These are phyloP conservation scores for Agonum fuliginosum DNA, from an alignment of 2,888 invertebrate species.

Conservation along the genomic window DNA sequence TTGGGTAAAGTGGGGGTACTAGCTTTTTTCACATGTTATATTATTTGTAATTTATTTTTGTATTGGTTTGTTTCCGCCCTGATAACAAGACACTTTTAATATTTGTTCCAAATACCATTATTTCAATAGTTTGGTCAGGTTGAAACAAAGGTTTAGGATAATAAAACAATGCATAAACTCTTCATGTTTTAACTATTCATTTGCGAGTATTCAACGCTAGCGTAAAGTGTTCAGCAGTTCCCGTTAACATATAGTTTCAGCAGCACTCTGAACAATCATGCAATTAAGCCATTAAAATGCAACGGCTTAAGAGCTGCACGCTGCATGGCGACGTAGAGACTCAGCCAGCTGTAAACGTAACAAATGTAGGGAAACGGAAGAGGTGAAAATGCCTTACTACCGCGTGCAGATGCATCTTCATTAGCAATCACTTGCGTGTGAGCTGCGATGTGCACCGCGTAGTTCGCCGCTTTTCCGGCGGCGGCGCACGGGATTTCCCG, in stretches of 20 bases:
- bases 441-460: slow-evolving; percentile 24
- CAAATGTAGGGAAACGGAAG: slow-evolving; percentile 14
- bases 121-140: too few species aligned
- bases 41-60: too few species aligned
- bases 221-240: background rate
- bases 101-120: too few species aligned
- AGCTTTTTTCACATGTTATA: too few species aligned
- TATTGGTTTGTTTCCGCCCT: too few species aligned
- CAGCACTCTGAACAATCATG: slow-evolving; percentile 9
- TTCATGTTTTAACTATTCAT: background rate
- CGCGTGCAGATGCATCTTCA: slow-evolving; percentile 51
- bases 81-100: too few species aligned
- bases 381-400: background rate
- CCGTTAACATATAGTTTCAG: slow-evolving; percentile 3
- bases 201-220: background rate
- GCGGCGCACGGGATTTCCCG: slow-evolving; percentile 63
- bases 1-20: too few species aligned
- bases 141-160: too few species aligned
- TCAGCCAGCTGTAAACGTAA: slow-evolving; percentile 1
- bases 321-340: background rate
- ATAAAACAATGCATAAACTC: background rate
- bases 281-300: slow-evolving; percentile 40
- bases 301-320: slow-evolving; percentile 26
- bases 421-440: slow-evolving; percentile 55
- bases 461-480: slow-evolving; percentile 33